Percentiles rank a stretch among this genome's conserved stretches.
phyloP scores from a whole-genome alignment of 2,888 invertebrate genomes.

The Coleophora deauratella region DNA sequence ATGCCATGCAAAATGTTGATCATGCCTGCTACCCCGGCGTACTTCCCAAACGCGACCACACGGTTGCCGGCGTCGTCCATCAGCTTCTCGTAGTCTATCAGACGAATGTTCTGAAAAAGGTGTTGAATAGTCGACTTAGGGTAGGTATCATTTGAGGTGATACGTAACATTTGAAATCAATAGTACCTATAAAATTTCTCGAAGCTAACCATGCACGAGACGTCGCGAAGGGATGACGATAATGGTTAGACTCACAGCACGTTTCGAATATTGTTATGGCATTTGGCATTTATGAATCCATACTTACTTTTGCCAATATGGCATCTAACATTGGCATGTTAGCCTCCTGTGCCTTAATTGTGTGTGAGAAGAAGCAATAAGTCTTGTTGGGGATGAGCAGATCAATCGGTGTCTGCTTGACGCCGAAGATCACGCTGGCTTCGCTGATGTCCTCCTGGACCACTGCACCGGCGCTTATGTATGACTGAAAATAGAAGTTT shows the following conservation, averaged over 20 bases:
- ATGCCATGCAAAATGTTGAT: constrained; percentile 98
- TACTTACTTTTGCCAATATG: constrained; percentile 86
- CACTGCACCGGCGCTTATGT: constrained; percentile 92
- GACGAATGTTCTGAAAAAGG: constrained; percentile 89
- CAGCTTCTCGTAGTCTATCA: constrained; percentile 98
- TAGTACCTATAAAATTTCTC: too few species aligned
- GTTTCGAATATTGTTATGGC: too few species aligned
- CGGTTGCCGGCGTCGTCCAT: constrained; percentile 91
- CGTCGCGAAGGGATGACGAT: too few species aligned
- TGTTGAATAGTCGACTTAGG: too few species aligned
- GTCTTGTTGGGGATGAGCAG: constrained; percentile 96
- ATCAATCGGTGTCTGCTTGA: constrained; percentile 95
- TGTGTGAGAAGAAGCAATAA: constrained; percentile 99
- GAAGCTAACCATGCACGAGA: too few species aligned
- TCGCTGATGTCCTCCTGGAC: constrained; percentile 97
- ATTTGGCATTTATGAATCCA: neutral
- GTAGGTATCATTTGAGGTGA: too few species aligned
- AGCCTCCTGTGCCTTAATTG: constrained; percentile 98
- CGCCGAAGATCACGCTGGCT: constrained; percentile 97
- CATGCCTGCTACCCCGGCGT: constrained; percentile 98
- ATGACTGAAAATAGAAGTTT: constrained; percentile 77
- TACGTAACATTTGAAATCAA: too few species aligned
- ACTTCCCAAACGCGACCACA: constrained; percentile 98
- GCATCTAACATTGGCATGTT: constrained; percentile 99
- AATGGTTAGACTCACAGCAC: too few species aligned